Evolutionary conservation across 1,140 invertebrate genomes (phyloP).

Genomic region (Hyles vespertilio): DNA sequence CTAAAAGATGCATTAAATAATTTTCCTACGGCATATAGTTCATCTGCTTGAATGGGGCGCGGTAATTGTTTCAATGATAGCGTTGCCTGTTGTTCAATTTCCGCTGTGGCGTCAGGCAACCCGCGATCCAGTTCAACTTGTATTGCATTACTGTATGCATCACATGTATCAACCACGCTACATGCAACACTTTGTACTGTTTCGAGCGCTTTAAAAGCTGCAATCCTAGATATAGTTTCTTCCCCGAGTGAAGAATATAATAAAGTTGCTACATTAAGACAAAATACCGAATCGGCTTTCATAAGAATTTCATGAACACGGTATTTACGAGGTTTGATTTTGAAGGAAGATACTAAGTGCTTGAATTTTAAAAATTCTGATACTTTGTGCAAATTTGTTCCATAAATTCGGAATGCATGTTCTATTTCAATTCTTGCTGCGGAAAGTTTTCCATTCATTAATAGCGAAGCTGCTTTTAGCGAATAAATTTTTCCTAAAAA

Average conservation of each 20-base stretch:
- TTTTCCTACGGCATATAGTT: slow-evolving; percentile 63
- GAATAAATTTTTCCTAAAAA: slow-evolving; percentile 62
- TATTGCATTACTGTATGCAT: slow-evolving; percentile 50
- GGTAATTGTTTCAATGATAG: slow-evolving; percentile 35
- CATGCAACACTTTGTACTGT: slow-evolving; percentile 48
- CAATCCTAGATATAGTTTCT: slow-evolving; percentile 44
- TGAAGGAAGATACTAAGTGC: slow-evolving; percentile 27
- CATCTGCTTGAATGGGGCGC: slow-evolving; percentile 43
- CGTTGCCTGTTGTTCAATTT: slow-evolving; percentile 47
- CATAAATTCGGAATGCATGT: slow-evolving; percentile 42
- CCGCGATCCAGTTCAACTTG: slow-evolving; percentile 55
- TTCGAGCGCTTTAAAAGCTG: slow-evolving; percentile 45
- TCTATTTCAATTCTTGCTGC: slow-evolving; percentile 52
- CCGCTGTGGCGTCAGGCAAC: slow-evolving; percentile 38
- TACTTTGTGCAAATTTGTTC: slow-evolving; percentile 48
- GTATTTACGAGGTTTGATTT: slow-evolving; percentile 42
- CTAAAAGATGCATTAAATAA: slow-evolving; percentile 57
- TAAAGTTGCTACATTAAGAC: slow-evolving; percentile 57
- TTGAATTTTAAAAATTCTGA: slow-evolving; percentile 41
- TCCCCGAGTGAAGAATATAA: slow-evolving; percentile 51
- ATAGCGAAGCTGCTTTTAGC: slow-evolving; percentile 47
- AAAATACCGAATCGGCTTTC: slow-evolving; percentile 58
- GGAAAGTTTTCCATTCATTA: slow-evolving; percentile 38
- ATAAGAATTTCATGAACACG: slow-evolving; percentile 35
- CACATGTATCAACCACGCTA: slow-evolving; percentile 48